Conservation (phyloP, 2,797 vertebrate species). For the Clarias laeviceps region DNA sequence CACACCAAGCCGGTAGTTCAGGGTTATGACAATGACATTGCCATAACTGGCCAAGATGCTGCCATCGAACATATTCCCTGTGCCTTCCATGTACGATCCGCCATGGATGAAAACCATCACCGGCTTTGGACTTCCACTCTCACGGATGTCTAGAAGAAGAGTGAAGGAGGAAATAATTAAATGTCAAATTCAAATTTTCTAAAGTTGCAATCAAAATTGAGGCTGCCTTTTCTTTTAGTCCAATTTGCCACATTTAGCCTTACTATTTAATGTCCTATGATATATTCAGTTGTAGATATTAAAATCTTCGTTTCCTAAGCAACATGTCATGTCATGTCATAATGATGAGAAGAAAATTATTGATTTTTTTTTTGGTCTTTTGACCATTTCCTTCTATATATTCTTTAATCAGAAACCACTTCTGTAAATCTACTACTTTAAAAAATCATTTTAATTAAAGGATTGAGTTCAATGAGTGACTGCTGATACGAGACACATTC, state of each 20-base stretch:
- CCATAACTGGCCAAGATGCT: slow-evolving; percentile 99
- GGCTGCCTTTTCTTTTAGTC: slow-evolving; percentile 52
- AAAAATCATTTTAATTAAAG: background rate
- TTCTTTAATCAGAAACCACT: background rate
- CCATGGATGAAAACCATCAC: slow-evolving; percentile 99
- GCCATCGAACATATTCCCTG: slow-evolving; percentile 98
- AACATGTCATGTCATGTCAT: slow-evolving; percentile 64
- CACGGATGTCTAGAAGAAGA: slow-evolving; percentile 89
- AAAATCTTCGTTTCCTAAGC: slow-evolving; percentile 64
- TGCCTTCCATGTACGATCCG: slow-evolving; percentile 99
- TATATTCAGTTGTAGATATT: slow-evolving; percentile 62
- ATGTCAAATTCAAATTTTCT: slow-evolving; percentile 66
- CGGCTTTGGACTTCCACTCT: slow-evolving; percentile 98
- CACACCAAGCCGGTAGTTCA: slow-evolving; percentile 97
- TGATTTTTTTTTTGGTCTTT: background rate
- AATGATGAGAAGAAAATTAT: too few relatives aligned
- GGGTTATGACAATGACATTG: slow-evolving; percentile 98
- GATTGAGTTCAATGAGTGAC: background rate
- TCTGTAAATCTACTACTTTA: slow-evolving; percentile 10
- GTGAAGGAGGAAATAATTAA: slow-evolving; percentile 65
- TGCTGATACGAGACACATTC: background rate
- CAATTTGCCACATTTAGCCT: slow-evolving; percentile 47
- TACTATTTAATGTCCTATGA: slow-evolving; percentile 46
- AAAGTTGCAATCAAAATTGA: slow-evolving; percentile 65
- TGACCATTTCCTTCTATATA: background rate